Evolutionary conservation across 2,888 invertebrate genomes (phyloP), one percentile per base, ranked within the genome.

Genomic region (Hylaea fasciaria): DNA sequence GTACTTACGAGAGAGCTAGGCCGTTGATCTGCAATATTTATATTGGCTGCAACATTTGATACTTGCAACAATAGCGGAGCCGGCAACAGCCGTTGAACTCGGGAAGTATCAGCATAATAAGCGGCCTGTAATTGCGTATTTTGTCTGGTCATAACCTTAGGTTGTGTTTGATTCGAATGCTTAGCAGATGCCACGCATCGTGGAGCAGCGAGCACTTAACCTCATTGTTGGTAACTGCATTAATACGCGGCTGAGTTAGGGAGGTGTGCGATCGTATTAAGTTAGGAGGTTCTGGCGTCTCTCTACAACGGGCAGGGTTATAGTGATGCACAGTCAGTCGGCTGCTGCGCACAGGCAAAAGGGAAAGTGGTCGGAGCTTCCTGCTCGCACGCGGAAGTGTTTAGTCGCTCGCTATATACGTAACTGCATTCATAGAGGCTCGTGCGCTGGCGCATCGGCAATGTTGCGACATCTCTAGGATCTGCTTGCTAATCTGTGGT

Each of bases 341-440:
- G 89, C 90, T 90, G 90, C 90, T 90, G 91, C 87, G 88, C 86
- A 76, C 85, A 78, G 88, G 89, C 87, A 90, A 92, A 91, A 91
- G 91, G 89, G 91, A 92, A 92, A 92, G 91, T 91, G 87, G 77
- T 78, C 76, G 79, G 76, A 65, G 84, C 85, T 92, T 91, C 91
- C 91, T 91, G 91, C 87, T 91, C 77, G 82, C 85, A 86, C 86
- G 85, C 91, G 91, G 91, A 92, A 91, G 86, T 78, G 84, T 82
- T 87, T 80, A 81, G 83, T 80, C 81, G 81, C 78, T 74, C n/a
- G n/a, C n/a, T n/a, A n/a, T n/a, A 80, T 80, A 84, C 87, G 86
- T 87, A 88, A 87, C 86, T 85, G 83, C 83, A 82, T 80, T 82
- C 83, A 48, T 56, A 48, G 44, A 56, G 48, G 14, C 46, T 51